Evolutionary conservation across 2,797 vertebrate species (phyloP), one percentile per base, ranked within the genome.

Genomic region (Spinibarbus caldwelli): DNA sequence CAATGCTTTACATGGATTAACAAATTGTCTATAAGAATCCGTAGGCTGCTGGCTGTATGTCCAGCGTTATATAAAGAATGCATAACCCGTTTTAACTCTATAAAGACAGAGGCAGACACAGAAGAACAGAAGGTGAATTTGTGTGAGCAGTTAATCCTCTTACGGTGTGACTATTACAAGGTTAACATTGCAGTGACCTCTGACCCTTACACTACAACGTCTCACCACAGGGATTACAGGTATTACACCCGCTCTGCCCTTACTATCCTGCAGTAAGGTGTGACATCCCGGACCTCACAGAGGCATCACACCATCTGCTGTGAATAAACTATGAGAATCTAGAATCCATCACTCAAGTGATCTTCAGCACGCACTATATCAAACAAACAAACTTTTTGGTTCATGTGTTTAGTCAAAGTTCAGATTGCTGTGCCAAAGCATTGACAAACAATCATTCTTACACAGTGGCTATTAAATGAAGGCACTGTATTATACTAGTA

Each of bases 171-270:
- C 79, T 79, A 83, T 36, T 70, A 34, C 47, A 36, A 45, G n/a
- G 49, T 47, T 57, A 86, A 66, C n/a, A 67, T 62, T 86, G 54
- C 34, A 75, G 23, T 81, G 71, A 86, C 72, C 84, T 84, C 75
- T 76, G 52, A 54, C 72, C 66, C 79, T 64, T 77, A 66, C 12
- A 34, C 59, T 70, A 78, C 54, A 36, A 78, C 49, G 19, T 21
- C 41, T 43, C 70, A 85, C 49, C 15, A 34, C 29, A 59, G 54
- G 66, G 66, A 71, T 62, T 66, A 79, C 47, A 52, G 83, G 21
- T 23, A 76, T 77, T 62, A 45, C 49, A 21, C 43, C 26, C 1
- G 15, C 17, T 21, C 38, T 2, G 5, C 43, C 29, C 64, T 82
- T 47, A 38, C 41, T 52, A 29, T 68, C 19, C 38, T 62, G 49